These are phyloP conservation scores for Cetoscarus ocellatus DNA, from an alignment of 2,797 vertebrate genomes.

Conservation along the genomic window DNA sequence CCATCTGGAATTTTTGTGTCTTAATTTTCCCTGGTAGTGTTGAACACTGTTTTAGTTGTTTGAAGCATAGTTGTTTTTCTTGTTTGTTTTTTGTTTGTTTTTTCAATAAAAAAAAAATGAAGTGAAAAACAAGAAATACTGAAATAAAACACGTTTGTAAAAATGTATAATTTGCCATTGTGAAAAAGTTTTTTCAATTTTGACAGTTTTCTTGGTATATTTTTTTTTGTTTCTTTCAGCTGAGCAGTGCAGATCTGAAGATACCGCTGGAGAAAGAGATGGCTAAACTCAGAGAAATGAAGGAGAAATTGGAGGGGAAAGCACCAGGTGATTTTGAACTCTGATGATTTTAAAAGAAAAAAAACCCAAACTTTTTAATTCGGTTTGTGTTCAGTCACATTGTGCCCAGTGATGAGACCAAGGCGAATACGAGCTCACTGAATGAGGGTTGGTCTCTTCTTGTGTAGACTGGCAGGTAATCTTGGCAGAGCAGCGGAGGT, in stretches of 20 bases:
- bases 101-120: no score
- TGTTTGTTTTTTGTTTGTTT: no score
- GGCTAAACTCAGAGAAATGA: conserved; percentile 89
- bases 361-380: not conserved
- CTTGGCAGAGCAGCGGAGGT: conserved; percentile 90
- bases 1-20: no score
- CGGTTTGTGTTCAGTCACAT: not conserved
- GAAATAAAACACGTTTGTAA: no score
- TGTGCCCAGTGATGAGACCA: conserved; percentile 90
- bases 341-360: no score
- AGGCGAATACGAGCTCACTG: conserved; percentile 92
- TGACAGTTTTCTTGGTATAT: not conserved
- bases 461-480: conserved; percentile 91
- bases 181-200: no score
- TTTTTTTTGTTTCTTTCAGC: conserved; percentile 71
- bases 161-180: no score
- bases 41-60: no score
- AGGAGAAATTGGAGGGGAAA: conserved; percentile 60
- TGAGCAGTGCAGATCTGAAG: conserved; percentile 90
- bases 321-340: conserved; percentile 74
- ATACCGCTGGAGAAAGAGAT: conserved; percentile 91
- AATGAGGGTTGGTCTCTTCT: conserved; percentile 75
- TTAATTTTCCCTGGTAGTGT: no score
- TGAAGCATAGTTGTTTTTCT: no score
- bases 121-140: no score